phyloP scores from a whole-genome alignment of 2,113 vertebrate species.

The Hyperopisus bebe region DNA sequence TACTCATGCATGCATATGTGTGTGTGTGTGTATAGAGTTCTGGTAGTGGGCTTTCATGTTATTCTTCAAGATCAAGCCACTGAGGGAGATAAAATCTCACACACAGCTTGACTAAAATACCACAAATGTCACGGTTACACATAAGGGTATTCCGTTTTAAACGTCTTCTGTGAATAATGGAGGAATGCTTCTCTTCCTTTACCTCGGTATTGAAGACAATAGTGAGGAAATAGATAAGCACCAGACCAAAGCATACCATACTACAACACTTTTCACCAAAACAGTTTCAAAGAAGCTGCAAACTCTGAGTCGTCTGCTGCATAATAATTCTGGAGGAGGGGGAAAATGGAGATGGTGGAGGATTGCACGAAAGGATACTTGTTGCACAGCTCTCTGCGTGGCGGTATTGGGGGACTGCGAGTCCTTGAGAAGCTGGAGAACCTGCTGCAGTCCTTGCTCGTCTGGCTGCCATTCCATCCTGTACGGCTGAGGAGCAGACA shows the following conservation, averaged over 20 bases:
- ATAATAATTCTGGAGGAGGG: not conserved
- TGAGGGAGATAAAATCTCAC: not conserved
- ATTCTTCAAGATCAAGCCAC: too few species aligned
- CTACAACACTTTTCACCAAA: not conserved
- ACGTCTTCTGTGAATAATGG: not conserved
- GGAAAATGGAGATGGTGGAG: not conserved
- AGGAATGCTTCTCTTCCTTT: not conserved
- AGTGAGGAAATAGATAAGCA: not conserved
- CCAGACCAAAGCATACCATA: not conserved
- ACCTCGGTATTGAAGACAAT: not conserved
- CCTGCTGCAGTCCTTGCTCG: conserved; percentile 89
- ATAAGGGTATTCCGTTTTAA: not conserved
- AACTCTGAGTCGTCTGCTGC: not conserved
- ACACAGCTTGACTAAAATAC: not conserved
- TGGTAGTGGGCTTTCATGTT: too few species aligned
- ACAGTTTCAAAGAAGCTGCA: not conserved
- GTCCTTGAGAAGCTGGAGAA: conserved; percentile 87
- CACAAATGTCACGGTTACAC: not conserved
- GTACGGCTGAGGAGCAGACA: conserved; percentile 18
- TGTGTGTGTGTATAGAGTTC: too few species aligned
- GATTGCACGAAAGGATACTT: conserved; percentile 70
- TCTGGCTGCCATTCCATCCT: conserved; percentile 94
- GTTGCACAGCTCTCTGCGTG: conserved; percentile 84
- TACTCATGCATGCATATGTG: too few species aligned
- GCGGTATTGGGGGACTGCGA: conserved; percentile 90